Percentiles rank a stretch among this genome's conserved stretches.
Conservation (phyloP, 2,797 vertebrate species). For the Halcyon leucocephala region DNA sequence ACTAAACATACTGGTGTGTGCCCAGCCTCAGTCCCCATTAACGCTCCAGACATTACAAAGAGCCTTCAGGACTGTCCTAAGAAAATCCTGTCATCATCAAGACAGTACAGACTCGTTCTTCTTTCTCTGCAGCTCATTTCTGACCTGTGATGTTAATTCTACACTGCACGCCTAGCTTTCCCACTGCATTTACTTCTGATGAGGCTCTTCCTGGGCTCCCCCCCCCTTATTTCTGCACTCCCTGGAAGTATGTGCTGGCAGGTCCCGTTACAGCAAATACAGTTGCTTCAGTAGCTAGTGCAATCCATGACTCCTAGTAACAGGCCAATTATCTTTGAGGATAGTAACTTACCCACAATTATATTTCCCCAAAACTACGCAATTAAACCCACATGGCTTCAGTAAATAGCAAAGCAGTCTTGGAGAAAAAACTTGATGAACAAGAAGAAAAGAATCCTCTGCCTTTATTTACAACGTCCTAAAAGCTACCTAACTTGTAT, state of each 20-base stretch:
- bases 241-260: not conserved
- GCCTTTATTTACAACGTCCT: not conserved
- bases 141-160: not conserved
- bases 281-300: not conserved
- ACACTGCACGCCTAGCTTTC: not conserved
- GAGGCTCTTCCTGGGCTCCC: not conserved
- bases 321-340: not conserved
- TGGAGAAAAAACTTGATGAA: not conserved
- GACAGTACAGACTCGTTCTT: not conserved
- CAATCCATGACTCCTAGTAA: not conserved
- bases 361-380: not conserved
- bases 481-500: not conserved
- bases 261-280: not conserved
- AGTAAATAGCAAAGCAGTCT: not conserved
- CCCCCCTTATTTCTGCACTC: not conserved
- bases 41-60: not conserved
- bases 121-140: not conserved
- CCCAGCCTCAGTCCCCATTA: not conserved
- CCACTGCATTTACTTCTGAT: not conserved
- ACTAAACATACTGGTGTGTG: fast-evolving
- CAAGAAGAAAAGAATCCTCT: not conserved
- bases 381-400: not conserved
- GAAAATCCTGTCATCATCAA: not conserved
- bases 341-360: not conserved
- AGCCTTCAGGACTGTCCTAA: not conserved